Conservation (phyloP, 2,113 vertebrate species). For the Paraplagusia blochii region DNA sequence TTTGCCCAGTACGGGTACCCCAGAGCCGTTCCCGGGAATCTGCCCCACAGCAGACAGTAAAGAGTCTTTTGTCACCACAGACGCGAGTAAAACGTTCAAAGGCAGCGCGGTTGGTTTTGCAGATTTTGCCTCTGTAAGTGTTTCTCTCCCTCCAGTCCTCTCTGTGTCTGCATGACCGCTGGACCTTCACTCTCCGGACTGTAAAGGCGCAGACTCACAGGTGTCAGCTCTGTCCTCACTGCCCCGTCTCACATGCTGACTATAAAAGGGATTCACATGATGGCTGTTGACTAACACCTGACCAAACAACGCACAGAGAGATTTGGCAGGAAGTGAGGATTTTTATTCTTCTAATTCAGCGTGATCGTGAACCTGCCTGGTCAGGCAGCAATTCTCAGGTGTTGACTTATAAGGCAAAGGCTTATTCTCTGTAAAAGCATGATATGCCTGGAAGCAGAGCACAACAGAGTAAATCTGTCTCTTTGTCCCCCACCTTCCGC, state of each 20-base stretch:
- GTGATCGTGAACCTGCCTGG: slow-evolving; percentile 45
- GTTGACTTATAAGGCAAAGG: slow-evolving; percentile 29
- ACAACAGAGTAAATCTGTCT: slow-evolving; percentile 32
- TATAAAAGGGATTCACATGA: slow-evolving; percentile 3
- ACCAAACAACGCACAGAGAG: slow-evolving; percentile 7
- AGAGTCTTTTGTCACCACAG: slow-evolving; percentile 83
- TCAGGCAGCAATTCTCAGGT: slow-evolving; percentile 52
- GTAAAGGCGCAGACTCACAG: slow-evolving; percentile 19
- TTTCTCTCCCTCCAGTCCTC: slow-evolving; percentile 56
- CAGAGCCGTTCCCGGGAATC: slow-evolving; percentile 80
- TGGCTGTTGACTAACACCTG: slow-evolving; percentile 39
- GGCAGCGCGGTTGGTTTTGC: slow-evolving; percentile 85
- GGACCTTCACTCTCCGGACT: slow-evolving; percentile 17
- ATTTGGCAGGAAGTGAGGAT: slow-evolving; percentile 39
- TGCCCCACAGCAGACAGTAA: slow-evolving; percentile 84
- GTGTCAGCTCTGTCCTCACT: slow-evolving; percentile 16
- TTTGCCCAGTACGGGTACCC: slow-evolving; percentile 78
- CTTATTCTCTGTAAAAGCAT: slow-evolving; percentile 55
- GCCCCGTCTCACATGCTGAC: not conserved
- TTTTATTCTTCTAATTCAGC: slow-evolving; percentile 13
- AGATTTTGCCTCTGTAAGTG: slow-evolving; percentile 92
- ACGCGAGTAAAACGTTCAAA: slow-evolving; percentile 83
- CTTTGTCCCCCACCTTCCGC: slow-evolving; percentile 43
- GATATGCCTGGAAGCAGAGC: slow-evolving; percentile 55
- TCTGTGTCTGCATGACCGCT: slow-evolving; percentile 46